Conservation (phyloP, 2,797 vertebrate species). For the Moxostoma hubbsi region DNA sequence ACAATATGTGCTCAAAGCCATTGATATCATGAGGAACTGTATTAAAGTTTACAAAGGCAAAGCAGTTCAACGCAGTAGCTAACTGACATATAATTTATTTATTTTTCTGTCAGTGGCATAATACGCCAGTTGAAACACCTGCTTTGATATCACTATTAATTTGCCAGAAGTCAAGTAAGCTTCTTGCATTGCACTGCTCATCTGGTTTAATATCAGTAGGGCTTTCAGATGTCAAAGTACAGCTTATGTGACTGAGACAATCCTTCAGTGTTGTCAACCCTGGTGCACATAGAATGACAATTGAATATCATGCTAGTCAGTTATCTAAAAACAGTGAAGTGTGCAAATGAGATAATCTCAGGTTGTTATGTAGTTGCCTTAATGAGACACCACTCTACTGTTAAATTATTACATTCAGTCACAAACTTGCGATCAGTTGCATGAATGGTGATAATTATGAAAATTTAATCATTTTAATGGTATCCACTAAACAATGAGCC, state of each 20-base stretch:
- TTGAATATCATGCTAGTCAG: not conserved
- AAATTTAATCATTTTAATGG: too few relatives aligned
- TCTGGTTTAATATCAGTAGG: constrained; percentile 6
- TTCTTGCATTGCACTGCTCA: not conserved
- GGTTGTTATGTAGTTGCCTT: too few relatives aligned
- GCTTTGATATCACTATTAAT: constrained; percentile 6
- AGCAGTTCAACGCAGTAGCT: not conserved
- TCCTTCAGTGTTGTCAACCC: not conserved
- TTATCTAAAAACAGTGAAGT: not conserved
- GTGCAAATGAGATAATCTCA: too few relatives aligned
- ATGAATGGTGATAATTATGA: too few relatives aligned
- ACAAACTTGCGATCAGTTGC: too few relatives aligned
- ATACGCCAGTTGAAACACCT: not conserved
- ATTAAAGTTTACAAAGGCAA: not conserved
- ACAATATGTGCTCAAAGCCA: not conserved
- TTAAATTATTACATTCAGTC: too few relatives aligned
- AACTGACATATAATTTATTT: not conserved
- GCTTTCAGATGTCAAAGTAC: not conserved
- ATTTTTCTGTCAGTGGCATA: not conserved
- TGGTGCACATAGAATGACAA: not conserved
- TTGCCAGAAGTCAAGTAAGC: constrained; percentile 26
- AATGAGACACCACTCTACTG: too few relatives aligned
- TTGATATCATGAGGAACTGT: too few relatives aligned
- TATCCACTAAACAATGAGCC: too few relatives aligned
- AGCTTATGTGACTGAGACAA: constrained; percentile 8